Evolutionary conservation across 2,797 vertebrate species (phyloP).

Genomic region (Clarias laeviceps): DNA sequence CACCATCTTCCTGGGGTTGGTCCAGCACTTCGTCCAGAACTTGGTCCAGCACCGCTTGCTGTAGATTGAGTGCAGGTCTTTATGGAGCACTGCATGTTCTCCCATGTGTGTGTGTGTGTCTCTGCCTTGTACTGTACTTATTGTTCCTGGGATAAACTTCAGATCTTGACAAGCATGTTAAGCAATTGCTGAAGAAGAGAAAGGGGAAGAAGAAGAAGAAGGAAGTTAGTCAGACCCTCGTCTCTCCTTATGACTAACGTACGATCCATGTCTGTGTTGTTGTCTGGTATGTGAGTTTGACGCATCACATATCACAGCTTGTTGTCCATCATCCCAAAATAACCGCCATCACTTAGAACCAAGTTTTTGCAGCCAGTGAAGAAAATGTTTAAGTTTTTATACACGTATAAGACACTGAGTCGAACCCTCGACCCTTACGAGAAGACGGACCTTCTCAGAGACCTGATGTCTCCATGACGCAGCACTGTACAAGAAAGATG

Average conservation of each 20-base stretch:
- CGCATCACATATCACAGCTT: slow-evolving; percentile 34
- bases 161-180: not conserved
- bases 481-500: slow-evolving; percentile 8
- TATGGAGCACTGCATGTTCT: slow-evolving; percentile 1
- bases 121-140: not conserved
- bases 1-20: too few relatives aligned
- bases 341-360: not conserved
- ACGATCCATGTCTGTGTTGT: not conserved
- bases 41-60: too few relatives aligned
- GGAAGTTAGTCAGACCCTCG: not conserved
- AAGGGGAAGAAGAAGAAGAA: not conserved
- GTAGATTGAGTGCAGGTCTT: not conserved
- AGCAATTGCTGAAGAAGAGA: not conserved
- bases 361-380: not conserved
- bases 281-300: slow-evolving; percentile 20
- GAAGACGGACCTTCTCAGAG: slow-evolving; percentile 30
- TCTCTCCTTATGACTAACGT: not conserved
- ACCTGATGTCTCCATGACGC: slow-evolving; percentile 31
- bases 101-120: not conserved
- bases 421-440: not conserved
- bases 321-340: slow-evolving; percentile 36
- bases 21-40: too few relatives aligned
- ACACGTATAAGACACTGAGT: too few relatives aligned
- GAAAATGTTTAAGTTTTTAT: not conserved
- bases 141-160: not conserved